phyloP scores from a whole-genome alignment of 92 coral and sea anemone species.

The Palythoa heliodiscus region DNA sequence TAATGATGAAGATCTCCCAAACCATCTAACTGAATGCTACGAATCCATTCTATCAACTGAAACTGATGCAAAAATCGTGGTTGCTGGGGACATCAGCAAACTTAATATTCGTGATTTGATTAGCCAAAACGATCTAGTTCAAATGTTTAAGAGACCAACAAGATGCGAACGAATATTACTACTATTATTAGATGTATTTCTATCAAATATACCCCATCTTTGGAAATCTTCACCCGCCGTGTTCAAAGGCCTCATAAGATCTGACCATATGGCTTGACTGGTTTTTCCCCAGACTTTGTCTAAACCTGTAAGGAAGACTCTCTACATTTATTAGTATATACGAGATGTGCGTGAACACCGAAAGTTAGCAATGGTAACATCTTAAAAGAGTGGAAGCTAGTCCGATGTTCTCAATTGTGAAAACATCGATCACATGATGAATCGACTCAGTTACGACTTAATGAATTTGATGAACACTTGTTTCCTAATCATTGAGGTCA shows the following conservation, averaged over 20 bases:
- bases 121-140: constrained; percentile 59
- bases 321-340: too few species aligned
- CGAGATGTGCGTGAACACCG: neutral
- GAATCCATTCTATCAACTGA: constrained; percentile 53
- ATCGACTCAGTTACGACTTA: neutral
- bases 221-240: neutral
- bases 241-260: neutral
- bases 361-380: neutral
- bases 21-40: constrained; percentile 52
- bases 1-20: constrained; percentile 45
- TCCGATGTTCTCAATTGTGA: neutral
- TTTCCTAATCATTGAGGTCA: neutral
- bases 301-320: neutral
- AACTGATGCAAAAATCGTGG: constrained; percentile 47
- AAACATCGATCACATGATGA: neutral
- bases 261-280: neutral
- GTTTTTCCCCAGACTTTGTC: neutral
- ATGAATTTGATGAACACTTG: neutral
- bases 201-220: neutral
- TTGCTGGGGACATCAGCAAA: constrained; percentile 65
- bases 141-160: constrained; percentile 55
- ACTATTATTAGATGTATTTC: neutral
- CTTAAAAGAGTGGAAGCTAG: neutral
- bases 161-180: constrained; percentile 54
- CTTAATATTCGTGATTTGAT: constrained; percentile 56